Conservation (phyloP, 2,113 vertebrate genomes). For the Charina bottae region DNA sequence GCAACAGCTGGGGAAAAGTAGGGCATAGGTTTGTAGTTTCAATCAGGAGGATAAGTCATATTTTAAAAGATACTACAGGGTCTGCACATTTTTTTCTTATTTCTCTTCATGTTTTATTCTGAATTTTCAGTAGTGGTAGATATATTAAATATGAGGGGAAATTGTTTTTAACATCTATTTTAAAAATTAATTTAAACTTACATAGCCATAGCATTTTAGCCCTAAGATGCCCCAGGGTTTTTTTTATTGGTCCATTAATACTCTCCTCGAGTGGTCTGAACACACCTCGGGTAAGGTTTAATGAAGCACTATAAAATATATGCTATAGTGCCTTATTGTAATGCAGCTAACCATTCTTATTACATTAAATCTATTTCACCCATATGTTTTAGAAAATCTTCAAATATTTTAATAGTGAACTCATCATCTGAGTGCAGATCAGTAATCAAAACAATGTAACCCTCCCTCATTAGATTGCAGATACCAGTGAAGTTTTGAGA, state of each 20-base stretch:
- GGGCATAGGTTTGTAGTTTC: background rate
- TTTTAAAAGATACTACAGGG: background rate
- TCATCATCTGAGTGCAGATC: background rate
- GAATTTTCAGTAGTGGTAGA: slow-evolving; percentile 58
- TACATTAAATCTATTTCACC: slow-evolving; percentile 74
- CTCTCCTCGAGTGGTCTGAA: slow-evolving; percentile 78
- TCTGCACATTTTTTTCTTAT: slow-evolving; percentile 55
- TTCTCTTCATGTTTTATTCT: slow-evolving; percentile 46
- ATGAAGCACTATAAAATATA: slow-evolving; percentile 81
- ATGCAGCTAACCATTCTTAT: slow-evolving; percentile 73
- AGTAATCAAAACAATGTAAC: background rate
- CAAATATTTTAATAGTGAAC: slow-evolving; percentile 68
- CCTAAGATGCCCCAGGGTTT: slow-evolving; percentile 75
- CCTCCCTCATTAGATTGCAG: background rate
- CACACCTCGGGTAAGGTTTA: slow-evolving; percentile 81
- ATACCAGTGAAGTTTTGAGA: background rate
- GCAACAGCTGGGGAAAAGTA: background rate
- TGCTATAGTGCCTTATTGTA: slow-evolving; percentile 76
- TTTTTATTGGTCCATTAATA: slow-evolving; percentile 84
- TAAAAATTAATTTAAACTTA: slow-evolving; percentile 81
- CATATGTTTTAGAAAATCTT: slow-evolving; percentile 70
- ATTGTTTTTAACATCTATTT: slow-evolving; percentile 78
- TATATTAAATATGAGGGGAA: slow-evolving; percentile 73
- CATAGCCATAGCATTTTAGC: slow-evolving; percentile 69
- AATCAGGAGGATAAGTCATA: background rate